These are phyloP conservation scores for Rhagoletis pomonella DNA, from an alignment of 1,140 invertebrate genomes.

Conservation along the genomic window DNA sequence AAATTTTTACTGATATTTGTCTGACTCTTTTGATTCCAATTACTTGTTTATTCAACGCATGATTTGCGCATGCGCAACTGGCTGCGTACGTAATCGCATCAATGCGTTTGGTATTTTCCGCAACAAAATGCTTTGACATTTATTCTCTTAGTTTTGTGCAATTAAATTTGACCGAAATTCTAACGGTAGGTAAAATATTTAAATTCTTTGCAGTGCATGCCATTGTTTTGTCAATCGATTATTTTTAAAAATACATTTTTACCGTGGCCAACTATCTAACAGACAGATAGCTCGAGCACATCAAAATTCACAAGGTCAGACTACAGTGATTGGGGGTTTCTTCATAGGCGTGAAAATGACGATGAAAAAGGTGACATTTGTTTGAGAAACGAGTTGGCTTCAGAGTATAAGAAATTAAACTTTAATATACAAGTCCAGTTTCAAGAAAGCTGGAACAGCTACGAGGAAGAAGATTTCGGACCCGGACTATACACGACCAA, in stretches of 20 bases:
- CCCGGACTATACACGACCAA: too few species aligned
- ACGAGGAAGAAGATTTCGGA: too few species aligned
- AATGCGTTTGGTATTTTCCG: background rate
- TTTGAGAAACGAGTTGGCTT: too few species aligned
- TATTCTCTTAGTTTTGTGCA: background rate
- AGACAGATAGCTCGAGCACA: too few species aligned
- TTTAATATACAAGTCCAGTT: too few species aligned
- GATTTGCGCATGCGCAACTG: background rate
- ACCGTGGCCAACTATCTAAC: background rate
- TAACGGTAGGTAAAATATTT: background rate
- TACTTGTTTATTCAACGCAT: constrained; percentile 35
- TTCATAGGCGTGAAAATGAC: too few species aligned
- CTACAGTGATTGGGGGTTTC: too few species aligned
- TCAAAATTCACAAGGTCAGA: too few species aligned
- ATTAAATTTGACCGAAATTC: constrained; percentile 26
- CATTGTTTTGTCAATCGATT: background rate
- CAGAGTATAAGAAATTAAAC: too few species aligned
- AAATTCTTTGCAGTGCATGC: background rate
- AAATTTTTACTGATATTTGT: background rate
- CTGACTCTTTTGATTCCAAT: background rate
- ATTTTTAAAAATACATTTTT: background rate
- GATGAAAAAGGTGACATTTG: too few species aligned
- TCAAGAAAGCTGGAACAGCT: too few species aligned
- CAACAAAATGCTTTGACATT: background rate
- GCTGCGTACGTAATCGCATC: background rate